Evolutionary conservation across 2,888 invertebrate species (phyloP), one percentile per base, ranked within the genome.

Genomic region (Eristalis arbustorum): DNA sequence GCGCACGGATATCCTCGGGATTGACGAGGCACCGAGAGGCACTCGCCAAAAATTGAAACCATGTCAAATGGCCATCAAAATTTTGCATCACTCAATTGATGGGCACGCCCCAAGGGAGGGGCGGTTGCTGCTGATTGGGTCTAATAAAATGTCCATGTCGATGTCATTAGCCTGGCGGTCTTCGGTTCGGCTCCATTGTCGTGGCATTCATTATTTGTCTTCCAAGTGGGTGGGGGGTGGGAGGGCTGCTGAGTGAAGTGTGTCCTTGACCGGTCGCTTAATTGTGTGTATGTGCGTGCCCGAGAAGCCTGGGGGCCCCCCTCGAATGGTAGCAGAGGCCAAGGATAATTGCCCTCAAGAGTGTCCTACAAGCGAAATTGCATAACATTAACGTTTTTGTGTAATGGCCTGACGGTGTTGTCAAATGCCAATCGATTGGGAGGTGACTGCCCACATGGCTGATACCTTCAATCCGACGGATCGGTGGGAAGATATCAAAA

Each of bases 311-410:
- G 10, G 31, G 42, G 42, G 0, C n/a, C n/a, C n/a, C n/a, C n/a
- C 42, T 14, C 6, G 14, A 14, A 14, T 4, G 42, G 42, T 18
- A 63, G 57, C 74, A 75, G 31, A 42, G 74, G 78, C 66, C 72
- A 79, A 80, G 79, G 74, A 79, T 79, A 84, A 84, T 79, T 72
- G 66, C 67, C 31, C 84, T 67, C 59, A 34, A 67, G 77, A 67
- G 80, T 31, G 59, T 64, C 42, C 74, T 81, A 64, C 63, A 69
- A 40, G 80, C 34, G 68, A 80, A 62, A 80, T 80, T 80, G 56
- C 63, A 80, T 74, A 68, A 80, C 71, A 72, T 76, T 61, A 72
- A 76, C 25, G 40, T 34, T 64, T 57, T 31, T 61, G 28, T 61
- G 59, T 61, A 6, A 3, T n/a, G 25, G 3, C 6, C 25, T 34